Conservation (phyloP, 35 echinoderm and acorn worm species). For the Heliocidaris tuberculata region DNA sequence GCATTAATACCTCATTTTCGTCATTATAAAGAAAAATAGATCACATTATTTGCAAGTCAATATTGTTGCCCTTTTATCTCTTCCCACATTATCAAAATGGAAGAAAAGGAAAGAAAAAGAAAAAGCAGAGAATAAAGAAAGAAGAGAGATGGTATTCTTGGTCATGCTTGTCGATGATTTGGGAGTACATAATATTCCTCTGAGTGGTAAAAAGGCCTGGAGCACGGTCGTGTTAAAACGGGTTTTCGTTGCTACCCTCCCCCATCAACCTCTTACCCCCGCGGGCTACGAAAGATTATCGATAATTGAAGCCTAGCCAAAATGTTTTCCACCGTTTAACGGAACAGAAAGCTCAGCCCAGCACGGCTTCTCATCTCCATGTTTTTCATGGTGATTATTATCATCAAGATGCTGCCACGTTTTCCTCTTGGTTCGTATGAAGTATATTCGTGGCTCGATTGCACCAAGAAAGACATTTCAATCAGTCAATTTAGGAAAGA, state of each 20-base stretch:
- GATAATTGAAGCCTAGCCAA: conserved; percentile 47
- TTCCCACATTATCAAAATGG: not conserved
- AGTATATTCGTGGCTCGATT: not conserved
- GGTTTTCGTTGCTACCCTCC: conserved; percentile 38
- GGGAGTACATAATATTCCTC: not conserved
- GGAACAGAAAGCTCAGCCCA: not conserved
- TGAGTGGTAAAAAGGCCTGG: conserved; percentile 39
- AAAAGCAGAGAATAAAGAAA: not conserved
- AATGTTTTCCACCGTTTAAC: conserved; percentile 53
- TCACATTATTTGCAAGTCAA: not conserved
- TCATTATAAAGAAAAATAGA: not conserved
- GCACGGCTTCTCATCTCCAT: not conserved
- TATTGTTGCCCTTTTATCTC: conserved; percentile 11
- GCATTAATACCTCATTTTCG: not conserved
- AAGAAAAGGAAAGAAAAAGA: not conserved
- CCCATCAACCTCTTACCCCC: not conserved
- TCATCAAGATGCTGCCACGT: not conserved
- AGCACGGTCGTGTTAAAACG: conserved; percentile 30
- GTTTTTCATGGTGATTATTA: conserved; percentile 18
- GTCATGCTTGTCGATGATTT: conserved; percentile 9
- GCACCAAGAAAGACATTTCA: not conserved
- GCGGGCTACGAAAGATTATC: conserved; percentile 42
- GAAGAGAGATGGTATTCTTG: not conserved
- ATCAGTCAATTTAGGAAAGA: not conserved
- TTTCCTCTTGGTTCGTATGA: not conserved